Base-by-base conservation (phyloP, 2,113 vertebrate species). In the Erythrocercus mccallii region DNA sequence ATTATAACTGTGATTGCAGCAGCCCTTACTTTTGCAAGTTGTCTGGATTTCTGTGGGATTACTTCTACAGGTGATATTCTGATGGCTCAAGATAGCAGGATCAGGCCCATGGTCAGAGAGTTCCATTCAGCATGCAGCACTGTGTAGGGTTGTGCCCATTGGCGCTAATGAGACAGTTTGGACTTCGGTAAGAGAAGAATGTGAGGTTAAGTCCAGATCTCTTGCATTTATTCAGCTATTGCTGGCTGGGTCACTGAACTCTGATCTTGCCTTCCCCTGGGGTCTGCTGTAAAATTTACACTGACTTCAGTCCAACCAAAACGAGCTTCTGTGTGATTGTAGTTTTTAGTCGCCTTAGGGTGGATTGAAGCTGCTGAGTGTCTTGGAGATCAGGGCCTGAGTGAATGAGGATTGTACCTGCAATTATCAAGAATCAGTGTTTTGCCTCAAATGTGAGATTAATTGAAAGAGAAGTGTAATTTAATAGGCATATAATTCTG, bases 41-140 rank as follows among this genome's bases (percentile, higher is more conserved):
- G 69, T 28, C 2, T 66, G 50, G 28, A 27, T 84, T 85, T 94
- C 47, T 60, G 0, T 53, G 53, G 45, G 45, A 33, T 84, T 69
- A 50, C 45, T 81, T 81, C 45, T 45, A 38, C 27, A 57, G 45
- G 64, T 94, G 14, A 16, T 85, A 16, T 15, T 74, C 27, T 54
- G n/a, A 25, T 1, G 9, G 66, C 53, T 80, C 3, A 28, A 23
- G 31, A 6, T 4, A 42, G 44, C 51, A 76, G 77, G 57, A 45
- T 72, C 19, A 25, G 50, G 40, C 31, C 31, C 4, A 0, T 40
- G 50, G 38, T 48, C 44, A 44, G 57, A 13, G 47, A 45, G n/a
- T 81, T 92, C 33, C 19, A n/a, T n/a, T n/a, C n/a, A 23, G 45
- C 0, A 0, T 31, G n/a, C 0, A 2, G 64, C 27, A 16, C 12